phyloP scores from a whole-genome alignment of 1,140 invertebrate genomes.

The Pararge aegeria region DNA sequence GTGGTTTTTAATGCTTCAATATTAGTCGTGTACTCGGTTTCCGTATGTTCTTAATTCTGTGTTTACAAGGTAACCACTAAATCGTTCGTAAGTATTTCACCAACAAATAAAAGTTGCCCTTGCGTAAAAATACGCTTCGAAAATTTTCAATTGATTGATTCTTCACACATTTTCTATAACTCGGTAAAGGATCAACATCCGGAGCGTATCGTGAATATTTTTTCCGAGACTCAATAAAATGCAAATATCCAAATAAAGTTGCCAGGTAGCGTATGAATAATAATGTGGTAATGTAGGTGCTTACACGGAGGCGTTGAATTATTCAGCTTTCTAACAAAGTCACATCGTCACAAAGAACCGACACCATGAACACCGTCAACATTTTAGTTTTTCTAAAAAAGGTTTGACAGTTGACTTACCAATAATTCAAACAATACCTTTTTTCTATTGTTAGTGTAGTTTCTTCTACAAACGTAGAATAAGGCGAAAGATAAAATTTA shows the following conservation, averaged over 20 bases:
- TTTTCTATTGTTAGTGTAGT: no score
- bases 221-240: slow-evolving; percentile 5
- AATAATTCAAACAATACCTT: no score
- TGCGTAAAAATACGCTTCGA: background rate
- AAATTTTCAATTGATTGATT: slow-evolving; percentile 4
- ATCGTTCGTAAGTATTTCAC: background rate
- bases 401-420: no score
- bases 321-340: background rate
- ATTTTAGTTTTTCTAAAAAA: no score
- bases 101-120: background rate
- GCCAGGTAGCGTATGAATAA: slow-evolving; percentile 7
- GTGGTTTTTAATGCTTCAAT: no score
- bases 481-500: no score
- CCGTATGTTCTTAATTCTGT: no score
- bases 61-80: background rate
- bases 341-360: no score
- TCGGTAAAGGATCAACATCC: background rate
- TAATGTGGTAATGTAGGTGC: slow-evolving; percentile 6
- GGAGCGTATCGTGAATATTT: background rate
- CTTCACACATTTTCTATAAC: slow-evolving; percentile 1
- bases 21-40: no score
- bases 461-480: no score
- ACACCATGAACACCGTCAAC: no score
- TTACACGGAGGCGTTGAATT: background rate
- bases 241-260: slow-evolving; percentile 7